Conservation (phyloP, 2,888 invertebrate genomes). For the Buathra laborator region DNA sequence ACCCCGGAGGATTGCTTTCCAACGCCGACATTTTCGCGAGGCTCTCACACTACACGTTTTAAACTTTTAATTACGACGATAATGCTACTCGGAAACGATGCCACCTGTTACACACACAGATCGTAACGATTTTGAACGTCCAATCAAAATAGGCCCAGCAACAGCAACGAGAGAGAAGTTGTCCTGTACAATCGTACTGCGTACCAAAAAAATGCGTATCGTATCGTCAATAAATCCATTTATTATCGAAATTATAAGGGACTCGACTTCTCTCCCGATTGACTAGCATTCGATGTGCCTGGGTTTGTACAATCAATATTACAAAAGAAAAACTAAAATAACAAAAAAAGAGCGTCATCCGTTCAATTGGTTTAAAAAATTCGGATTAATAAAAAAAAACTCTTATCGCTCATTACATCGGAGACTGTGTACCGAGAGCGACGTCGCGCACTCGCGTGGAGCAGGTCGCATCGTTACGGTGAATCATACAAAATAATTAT, state of each 20-base stretch:
- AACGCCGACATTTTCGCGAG: slow-evolving; percentile 75
- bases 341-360: background rate
- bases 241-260: slow-evolving; percentile 22
- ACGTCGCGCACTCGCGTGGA: slow-evolving; percentile 49
- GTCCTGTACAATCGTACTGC: slow-evolving; percentile 6
- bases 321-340: slow-evolving; percentile 16
- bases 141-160: slow-evolving; percentile 57
- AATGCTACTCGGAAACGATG: slow-evolving; percentile 76
- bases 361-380: background rate
- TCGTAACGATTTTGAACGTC: slow-evolving; percentile 6
- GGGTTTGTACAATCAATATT: slow-evolving; percentile 30
- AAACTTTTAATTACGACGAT: slow-evolving; percentile 72
- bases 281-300: slow-evolving; percentile 69
- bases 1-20: slow-evolving; percentile 76
- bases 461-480: slow-evolving; percentile 76
- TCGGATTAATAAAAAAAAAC: slow-evolving; percentile 9
- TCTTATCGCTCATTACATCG: background rate
- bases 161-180: slow-evolving; percentile 64
- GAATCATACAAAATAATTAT: slow-evolving; percentile 68
- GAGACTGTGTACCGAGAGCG: background rate
- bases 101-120: slow-evolving; percentile 73
- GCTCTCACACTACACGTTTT: slow-evolving; percentile 59
- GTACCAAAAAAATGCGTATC: slow-evolving; percentile 20
- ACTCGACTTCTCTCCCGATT: slow-evolving; percentile 57
- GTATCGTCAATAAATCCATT: slow-evolving; percentile 31